These are phyloP conservation scores for Meloidogyne floridensis DNA, from an alignment of 1,140 invertebrate genomes.

Conservation along the genomic window DNA sequence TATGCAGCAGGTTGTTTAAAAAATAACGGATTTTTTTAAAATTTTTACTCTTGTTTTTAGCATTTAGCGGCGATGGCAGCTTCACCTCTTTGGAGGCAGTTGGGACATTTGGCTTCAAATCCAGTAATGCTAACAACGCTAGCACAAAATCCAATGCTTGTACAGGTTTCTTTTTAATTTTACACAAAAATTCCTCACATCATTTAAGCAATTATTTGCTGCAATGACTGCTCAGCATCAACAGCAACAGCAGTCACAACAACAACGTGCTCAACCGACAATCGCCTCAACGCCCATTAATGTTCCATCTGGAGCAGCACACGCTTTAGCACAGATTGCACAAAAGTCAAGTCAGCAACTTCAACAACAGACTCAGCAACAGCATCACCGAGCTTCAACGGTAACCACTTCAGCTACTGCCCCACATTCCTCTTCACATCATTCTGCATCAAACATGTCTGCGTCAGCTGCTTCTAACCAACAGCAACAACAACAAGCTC, in stretches of 20 bases:
- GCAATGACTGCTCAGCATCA: constrained; percentile 20
- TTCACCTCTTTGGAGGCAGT: background rate
- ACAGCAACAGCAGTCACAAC: background rate
- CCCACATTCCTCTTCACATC: background rate
- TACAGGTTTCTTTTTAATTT: constrained; percentile 10
- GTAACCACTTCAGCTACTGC: constrained; percentile 11
- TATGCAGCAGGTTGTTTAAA: constrained; percentile 4
- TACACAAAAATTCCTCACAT: background rate
- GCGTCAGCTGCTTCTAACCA: background rate
- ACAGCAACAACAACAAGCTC: background rate
- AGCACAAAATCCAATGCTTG: constrained; percentile 13
- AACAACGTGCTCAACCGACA: background rate
- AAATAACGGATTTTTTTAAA: background rate
- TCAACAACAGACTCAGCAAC: constrained; percentile 15
- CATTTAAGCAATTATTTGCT: constrained; percentile 22
- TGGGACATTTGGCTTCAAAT: constrained; percentile 11
- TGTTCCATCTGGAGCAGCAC: background rate
- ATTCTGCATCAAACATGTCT: background rate
- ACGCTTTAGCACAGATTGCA: background rate
- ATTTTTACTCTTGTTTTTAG: constrained; percentile 1
- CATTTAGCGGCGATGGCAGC: constrained; percentile 25
- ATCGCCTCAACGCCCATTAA: background rate
- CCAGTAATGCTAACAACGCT: background rate
- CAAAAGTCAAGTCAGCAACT: background rate
- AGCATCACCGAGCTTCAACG: constrained; percentile 15